Evolutionary conservation across 2,797 vertebrate species (phyloP), one percentile per base, ranked within the genome.

Genomic region (Spinibarbus caldwelli): DNA sequence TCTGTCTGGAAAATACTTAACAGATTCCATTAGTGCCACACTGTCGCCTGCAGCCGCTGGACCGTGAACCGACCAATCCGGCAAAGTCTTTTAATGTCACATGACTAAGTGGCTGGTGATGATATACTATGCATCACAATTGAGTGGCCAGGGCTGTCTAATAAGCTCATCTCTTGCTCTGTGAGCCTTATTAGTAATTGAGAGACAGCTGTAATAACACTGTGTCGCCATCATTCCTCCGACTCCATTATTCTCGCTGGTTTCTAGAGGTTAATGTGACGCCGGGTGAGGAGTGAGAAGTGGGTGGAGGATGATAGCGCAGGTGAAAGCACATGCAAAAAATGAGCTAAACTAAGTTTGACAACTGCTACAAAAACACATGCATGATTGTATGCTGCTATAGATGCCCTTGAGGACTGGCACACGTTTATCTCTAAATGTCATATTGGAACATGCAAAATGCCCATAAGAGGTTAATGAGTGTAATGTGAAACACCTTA

Each of bases 1-100:
- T 84, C 67, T 82, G 54, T 82, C 34, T 38, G 45, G 64, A 54
- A 41, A 89, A 83, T 43, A 41, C 67, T 66, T 85, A 87, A 86
- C 86, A 86, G 91, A 85, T 88, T 89, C 88, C 86, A 92, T 91
- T 91, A 91, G 75, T 84, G 79, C 85, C 73, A 59, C 66, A 64
- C 66, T 88, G 86, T 84, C 79, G 87, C 79, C 86, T 84, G 59
- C 49, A 78, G 86, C 73, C 62, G 71, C 77, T 85, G 82, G 77
- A 78, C 83, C 84, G 78, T 89, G 88, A 89, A 84, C 64, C 36
- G 10, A 49, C 79, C 91, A 87, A 90, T 88, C 84, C 83, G 19
- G 64, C 57, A 5, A 66, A n/a, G 38, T n/a, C 23, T n/a, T 75
- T 77, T 84, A 64, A 71, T 43, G 77, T 89, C 85, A 86, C 76